Percentiles rank a stretch among this genome's conserved stretches.
Evolutionary conservation across 2,888 invertebrate species (phyloP).

Genomic region (Trypoxylon attenuatum): DNA sequence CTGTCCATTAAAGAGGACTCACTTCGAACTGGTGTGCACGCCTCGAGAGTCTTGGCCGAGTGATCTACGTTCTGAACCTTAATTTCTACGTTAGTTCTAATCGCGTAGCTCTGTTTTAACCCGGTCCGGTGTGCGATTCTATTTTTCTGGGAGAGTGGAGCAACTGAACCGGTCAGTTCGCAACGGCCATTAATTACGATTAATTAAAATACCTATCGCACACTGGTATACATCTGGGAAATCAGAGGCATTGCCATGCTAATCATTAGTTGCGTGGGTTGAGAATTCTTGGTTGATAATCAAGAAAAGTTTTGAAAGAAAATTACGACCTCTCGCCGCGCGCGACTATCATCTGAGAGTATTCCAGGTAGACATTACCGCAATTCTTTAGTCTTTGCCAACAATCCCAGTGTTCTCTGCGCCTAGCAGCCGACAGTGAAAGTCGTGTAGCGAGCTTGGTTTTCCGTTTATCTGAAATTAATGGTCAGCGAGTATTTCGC

Average conservation of each 20-base stretch:
- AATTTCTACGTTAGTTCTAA: too few relatives aligned
- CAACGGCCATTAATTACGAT: not conserved
- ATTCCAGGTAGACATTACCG: constrained; percentile 15
- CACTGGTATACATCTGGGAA: too few relatives aligned
- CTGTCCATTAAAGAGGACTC: not conserved
- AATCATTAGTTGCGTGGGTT: not conserved
- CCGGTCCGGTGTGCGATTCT: not conserved
- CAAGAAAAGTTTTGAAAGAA: constrained; percentile 1
- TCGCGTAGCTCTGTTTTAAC: too few relatives aligned
- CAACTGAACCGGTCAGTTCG: not conserved
- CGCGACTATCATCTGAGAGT: not conserved
- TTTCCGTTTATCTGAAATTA: constrained; percentile 60
- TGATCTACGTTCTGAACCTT: too few relatives aligned
- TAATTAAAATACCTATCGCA: not conserved
- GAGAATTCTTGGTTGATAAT: constrained; percentile 3
- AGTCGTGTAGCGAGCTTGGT: constrained; percentile 61
- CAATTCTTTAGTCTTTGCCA: constrained; percentile 33
- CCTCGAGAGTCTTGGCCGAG: too few relatives aligned
- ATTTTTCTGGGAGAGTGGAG: not conserved
- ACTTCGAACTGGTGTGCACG: not conserved
- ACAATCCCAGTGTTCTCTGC: constrained; percentile 48
- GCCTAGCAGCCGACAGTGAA: constrained; percentile 55
- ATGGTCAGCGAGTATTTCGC: constrained; percentile 45
- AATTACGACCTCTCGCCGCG: not conserved
- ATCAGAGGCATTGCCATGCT: too few relatives aligned